A percentile compares a stretch with the other conserved stretches of the same genome.
phyloP scores from a whole-genome alignment of 2,888 invertebrate genomes.

The Bombyx huttoni region DNA sequence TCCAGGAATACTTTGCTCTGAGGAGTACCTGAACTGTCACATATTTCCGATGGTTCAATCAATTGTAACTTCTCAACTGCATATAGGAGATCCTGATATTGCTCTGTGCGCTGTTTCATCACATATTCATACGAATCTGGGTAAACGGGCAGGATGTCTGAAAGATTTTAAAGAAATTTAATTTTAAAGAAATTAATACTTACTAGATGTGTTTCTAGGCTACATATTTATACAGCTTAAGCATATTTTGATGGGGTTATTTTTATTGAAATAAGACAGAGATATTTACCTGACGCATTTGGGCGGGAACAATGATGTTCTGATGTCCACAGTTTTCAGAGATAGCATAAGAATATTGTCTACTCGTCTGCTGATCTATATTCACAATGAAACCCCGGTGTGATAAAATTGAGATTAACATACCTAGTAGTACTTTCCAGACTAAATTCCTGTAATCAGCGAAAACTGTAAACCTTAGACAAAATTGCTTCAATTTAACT shows the following conservation, averaged over 20 bases:
- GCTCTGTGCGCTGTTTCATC: constrained; percentile 79
- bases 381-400: background rate
- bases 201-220: no score
- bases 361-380: background rate
- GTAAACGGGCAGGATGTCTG: constrained; percentile 84
- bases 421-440: constrained; percentile 90
- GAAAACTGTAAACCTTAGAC: constrained; percentile 87
- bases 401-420: constrained; percentile 7
- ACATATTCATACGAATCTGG: constrained; percentile 83
- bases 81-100: constrained; percentile 81
- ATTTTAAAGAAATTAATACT: no score
- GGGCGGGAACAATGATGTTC: no score
- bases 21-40: constrained; percentile 61
- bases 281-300: no score
- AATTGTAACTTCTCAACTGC: constrained; percentile 79
- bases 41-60: constrained; percentile 41
- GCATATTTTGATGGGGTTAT: no score
- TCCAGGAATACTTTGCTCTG: constrained; percentile 79
- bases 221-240: no score
- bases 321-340: no score
- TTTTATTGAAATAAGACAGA: no score
- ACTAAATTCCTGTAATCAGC: constrained; percentile 83
- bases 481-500: constrained; percentile 87
- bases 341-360: background rate
- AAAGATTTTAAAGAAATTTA: constrained; percentile 16